Percentiles rank a stretch among this genome's conserved stretches.
These are phyloP conservation scores for Perithous albicinctus DNA, from an alignment of 2,888 invertebrate genomes.

Conservation along the genomic window DNA sequence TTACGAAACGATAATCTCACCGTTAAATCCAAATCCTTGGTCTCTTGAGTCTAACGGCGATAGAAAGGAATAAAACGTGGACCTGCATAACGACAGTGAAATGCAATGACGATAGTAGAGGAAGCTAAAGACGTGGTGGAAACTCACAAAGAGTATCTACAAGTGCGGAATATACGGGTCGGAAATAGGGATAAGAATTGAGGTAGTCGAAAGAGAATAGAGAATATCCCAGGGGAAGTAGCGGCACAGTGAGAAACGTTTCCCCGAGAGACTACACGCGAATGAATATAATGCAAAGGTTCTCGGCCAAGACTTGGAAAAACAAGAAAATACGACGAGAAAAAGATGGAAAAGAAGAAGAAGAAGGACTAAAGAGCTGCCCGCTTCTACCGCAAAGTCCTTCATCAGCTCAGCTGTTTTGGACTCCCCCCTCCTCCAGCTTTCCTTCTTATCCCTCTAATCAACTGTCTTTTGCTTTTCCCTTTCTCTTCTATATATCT, in stretches of 20 bases:
- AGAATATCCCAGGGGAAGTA: not conserved
- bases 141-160: constrained; percentile 2
- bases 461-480: constrained; percentile 36
- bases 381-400: constrained; percentile 1
- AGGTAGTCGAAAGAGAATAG: not conserved
- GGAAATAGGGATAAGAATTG: constrained; percentile 27
- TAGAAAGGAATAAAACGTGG: not conserved
- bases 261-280: not conserved
- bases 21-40: not conserved
- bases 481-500: too few relatives aligned
- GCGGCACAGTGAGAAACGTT: constrained; percentile 7
- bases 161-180: constrained; percentile 2
- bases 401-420: constrained; percentile 4
- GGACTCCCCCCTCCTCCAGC: not conserved
- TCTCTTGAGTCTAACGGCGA: not conserved
- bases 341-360: not conserved
- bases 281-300: constrained; percentile 30
- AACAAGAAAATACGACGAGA: not conserved
- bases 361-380: not conserved
- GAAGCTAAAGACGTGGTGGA: not conserved
- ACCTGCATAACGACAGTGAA: not conserved
- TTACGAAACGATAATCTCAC: not conserved
- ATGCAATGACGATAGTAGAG: not conserved
- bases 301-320: not conserved
- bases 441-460: constrained; percentile 46